These are phyloP conservation scores for Neolamprologus tretocephalus DNA, from an alignment of 2,113 vertebrate genomes.

Conservation along the genomic window DNA sequence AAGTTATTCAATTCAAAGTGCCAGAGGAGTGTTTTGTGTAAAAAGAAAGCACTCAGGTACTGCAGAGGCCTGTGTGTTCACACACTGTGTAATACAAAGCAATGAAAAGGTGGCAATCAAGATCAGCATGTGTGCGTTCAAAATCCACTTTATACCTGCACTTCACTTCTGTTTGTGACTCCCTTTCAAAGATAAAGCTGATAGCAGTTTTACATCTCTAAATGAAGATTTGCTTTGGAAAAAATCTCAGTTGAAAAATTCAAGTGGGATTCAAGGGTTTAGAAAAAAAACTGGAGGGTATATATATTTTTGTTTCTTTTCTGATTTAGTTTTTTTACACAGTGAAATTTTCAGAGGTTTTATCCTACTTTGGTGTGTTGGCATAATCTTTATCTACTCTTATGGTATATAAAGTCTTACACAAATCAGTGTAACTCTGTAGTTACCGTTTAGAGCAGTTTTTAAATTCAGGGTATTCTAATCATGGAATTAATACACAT, in stretches of 20 bases:
- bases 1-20: background rate
- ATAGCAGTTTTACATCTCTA: background rate
- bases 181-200: background rate
- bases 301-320: background rate
- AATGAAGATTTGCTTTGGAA: background rate
- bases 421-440: background rate
- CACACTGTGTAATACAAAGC: background rate
- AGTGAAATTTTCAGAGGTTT: fast-evolving
- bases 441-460: background rate
- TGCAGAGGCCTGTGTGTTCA: background rate
- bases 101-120: background rate
- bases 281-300: background rate
- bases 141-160: background rate
- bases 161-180: background rate
- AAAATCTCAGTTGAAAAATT: background rate
- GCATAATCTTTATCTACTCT: background rate
- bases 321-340: background rate
- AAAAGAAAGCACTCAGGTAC: background rate
- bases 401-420: background rate
- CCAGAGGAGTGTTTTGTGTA: background rate
- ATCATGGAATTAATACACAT: background rate
- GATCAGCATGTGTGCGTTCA: background rate
- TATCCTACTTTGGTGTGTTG: background rate
- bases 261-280: background rate
- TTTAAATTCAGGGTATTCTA: background rate